phyloP scores from a whole-genome alignment of 2,797 vertebrate genomes.

The Pempheris klunzingeri region DNA sequence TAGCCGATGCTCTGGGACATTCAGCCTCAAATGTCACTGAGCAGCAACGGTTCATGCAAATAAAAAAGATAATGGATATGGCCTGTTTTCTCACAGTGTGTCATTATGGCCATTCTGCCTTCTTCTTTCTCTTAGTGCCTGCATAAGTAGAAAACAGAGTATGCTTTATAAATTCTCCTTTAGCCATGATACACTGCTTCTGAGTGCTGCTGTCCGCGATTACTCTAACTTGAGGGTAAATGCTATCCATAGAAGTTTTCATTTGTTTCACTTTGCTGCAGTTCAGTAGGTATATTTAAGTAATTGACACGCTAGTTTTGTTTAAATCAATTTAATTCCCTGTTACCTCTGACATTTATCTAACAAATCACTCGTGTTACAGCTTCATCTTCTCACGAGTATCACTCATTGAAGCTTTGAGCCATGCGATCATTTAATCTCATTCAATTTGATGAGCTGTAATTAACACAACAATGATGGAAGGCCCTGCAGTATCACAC shows the following conservation, averaged over 20 bases:
- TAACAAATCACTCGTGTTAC: constrained; percentile 42
- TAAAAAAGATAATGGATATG: not conserved
- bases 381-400: constrained; percentile 46
- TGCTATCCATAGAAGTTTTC: constrained; percentile 15
- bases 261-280: constrained; percentile 14
- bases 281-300: constrained; percentile 32
- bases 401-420: constrained; percentile 48
- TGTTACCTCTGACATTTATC: constrained; percentile 62
- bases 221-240: not conserved
- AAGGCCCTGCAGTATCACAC: constrained; percentile 6
- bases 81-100: not conserved
- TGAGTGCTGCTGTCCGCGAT: not conserved
- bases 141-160: not conserved
- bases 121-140: not conserved
- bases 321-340: constrained; percentile 46
- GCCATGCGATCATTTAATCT: constrained; percentile 52
- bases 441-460: constrained; percentile 43
- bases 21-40: constrained; percentile 15
- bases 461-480: constrained; percentile 53
- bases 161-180: not conserved
- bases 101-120: not conserved
- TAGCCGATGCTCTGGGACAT: not conserved
- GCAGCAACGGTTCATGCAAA: constrained; percentile 7
- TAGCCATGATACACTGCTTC: not conserved
- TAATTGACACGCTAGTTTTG: constrained; percentile 26